Conservation (phyloP, 64 coral and sea anemone species). For the Stichodactyla helianthus region DNA sequence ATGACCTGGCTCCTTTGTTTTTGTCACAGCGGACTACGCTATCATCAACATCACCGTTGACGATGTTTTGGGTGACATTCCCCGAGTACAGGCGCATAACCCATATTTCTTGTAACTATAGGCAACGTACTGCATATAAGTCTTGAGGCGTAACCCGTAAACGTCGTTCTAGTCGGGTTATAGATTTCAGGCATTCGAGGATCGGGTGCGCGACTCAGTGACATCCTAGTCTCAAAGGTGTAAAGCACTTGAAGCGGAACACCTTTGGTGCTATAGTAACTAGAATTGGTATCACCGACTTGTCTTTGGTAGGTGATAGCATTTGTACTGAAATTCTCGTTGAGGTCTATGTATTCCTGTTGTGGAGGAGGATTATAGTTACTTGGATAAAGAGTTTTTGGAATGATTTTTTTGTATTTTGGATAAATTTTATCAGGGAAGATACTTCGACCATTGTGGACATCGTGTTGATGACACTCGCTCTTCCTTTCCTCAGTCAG, state of each 20-base stretch:
- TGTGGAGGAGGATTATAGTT: not conserved
- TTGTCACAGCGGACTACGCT: not conserved
- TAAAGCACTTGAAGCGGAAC: not conserved
- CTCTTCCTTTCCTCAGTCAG: not conserved
- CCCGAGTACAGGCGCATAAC: not conserved
- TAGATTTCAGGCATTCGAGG: slow-evolving; percentile 11
- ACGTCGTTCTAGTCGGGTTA: slow-evolving; percentile 7
- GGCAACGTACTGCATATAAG: slow-evolving; percentile 4
- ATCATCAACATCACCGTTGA: not conserved
- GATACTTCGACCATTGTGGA: too few species aligned
- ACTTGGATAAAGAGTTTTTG: not conserved
- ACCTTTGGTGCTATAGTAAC: not conserved
- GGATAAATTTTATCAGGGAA: not conserved
- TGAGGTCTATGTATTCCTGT: not conserved
- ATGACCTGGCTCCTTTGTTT: too few species aligned
- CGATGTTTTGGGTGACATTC: not conserved
- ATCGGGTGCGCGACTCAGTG: not conserved
- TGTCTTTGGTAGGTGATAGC: not conserved
- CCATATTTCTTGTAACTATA: not conserved
- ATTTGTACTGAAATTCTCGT: not conserved
- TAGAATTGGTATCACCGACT: not conserved
- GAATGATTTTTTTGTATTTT: not conserved
- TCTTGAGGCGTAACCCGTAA: not conserved
- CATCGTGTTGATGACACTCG: not conserved
- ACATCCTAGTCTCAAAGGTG: not conserved